These are phyloP conservation scores for Piscicola geometra DNA, from an alignment of 2,888 invertebrate species.

Conservation along the genomic window DNA sequence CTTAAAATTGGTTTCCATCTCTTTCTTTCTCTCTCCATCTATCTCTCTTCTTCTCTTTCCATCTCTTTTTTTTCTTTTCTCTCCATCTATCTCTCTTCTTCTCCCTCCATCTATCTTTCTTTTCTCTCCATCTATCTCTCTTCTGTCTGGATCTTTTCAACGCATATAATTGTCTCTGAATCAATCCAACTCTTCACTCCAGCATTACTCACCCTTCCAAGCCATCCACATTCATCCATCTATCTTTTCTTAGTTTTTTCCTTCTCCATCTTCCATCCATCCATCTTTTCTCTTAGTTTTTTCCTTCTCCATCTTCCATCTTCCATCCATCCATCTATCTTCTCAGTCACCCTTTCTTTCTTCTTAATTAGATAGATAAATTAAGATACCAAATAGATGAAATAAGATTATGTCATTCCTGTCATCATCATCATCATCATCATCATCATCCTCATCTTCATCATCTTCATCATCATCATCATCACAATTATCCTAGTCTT, in stretches of 20 bases:
- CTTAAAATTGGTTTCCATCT: too few species aligned
- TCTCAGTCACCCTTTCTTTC: constrained; percentile 14
- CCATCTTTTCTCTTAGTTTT: constrained; percentile 1
- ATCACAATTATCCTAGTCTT: neutral
- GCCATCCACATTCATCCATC: constrained; percentile 16
- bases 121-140: neutral
- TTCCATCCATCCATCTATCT: constrained; percentile 10
- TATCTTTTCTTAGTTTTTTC: neutral
- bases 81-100: neutral
- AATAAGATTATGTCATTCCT: too few species aligned
- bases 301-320: neutral
- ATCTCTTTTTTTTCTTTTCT: too few species aligned
- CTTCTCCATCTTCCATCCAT: constrained; percentile 12
- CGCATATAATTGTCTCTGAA: neutral
- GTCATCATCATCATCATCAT: too few species aligned
- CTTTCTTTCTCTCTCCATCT: too few species aligned
- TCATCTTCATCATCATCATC: neutral
- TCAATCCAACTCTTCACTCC: neutral
- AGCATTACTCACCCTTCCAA: neutral
- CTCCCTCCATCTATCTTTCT: neutral
- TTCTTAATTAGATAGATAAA: neutral
- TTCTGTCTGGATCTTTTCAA: neutral
- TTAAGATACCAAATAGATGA: too few species aligned
- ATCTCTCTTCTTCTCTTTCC: neutral
- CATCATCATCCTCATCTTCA: neutral